Conservation (phyloP, 2,888 invertebrate species). For the Hesperia comma region DNA sequence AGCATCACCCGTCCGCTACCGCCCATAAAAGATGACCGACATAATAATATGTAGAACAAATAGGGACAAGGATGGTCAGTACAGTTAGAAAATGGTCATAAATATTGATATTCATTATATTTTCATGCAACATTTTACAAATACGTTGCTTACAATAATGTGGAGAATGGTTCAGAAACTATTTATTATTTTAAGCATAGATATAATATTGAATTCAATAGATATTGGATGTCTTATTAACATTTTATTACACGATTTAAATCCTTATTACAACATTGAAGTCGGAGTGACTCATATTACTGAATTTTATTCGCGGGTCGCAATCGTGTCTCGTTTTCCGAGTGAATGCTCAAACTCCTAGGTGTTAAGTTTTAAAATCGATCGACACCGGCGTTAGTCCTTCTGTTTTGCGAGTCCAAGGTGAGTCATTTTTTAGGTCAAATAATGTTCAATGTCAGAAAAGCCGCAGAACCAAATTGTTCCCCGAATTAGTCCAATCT, state of each 20-base stretch:
- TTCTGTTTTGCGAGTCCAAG: constrained; percentile 74
- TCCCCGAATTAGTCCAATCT: constrained; percentile 53
- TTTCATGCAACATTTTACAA: no score
- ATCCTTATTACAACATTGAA: background rate
- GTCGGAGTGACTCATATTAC: background rate
- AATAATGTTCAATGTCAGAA: constrained; percentile 73
- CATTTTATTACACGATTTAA: background rate
- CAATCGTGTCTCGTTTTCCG: background rate
- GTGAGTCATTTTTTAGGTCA: constrained; percentile 68
- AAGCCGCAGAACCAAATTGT: constrained; percentile 73
- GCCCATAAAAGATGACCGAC: no score
- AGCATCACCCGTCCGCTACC: no score
- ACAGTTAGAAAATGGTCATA: no score
- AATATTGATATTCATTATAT: no score
- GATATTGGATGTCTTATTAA: background rate
- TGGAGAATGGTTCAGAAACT: no score
- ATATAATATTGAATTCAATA: no score
- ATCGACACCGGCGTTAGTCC: constrained; percentile 68
- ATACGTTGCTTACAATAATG: no score
- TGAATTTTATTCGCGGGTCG: background rate
- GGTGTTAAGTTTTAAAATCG: constrained; percentile 49
- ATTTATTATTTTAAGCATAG: no score
- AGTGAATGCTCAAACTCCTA: constrained; percentile 32
- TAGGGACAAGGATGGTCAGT: no score
- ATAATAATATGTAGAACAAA: no score